Evolutionary conservation across 2,888 invertebrate species (phyloP), one percentile per base, ranked within the genome.

Genomic region (Himalopsyche japonica): DNA sequence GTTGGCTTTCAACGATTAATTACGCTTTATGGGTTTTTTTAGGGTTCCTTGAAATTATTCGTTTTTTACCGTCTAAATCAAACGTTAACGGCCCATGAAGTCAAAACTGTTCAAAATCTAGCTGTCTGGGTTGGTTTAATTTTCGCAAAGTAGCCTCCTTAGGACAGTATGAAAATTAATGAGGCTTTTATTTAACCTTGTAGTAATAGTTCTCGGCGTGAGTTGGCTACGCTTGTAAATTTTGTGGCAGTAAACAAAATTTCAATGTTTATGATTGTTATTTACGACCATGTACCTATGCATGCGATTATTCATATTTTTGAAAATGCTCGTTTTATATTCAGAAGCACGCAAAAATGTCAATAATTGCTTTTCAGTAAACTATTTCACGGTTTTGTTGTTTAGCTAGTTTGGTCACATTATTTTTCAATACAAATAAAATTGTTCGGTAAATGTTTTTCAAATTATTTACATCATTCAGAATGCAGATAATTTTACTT

Each of bases 191-290:
- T 70, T 70, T 70, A 70, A 30, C 70, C 70, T 70, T 70, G 70
- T 27, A 70, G 27, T 70, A 70, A 48, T 77, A 24, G 43, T 43
- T 79, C 37, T 76, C 57, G 80, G 76, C 49, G 49, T 76, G 64
- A 80, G 76, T 76, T n/a, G 64, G 34, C 48, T 49, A 49, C 37
- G 81, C 80, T 81, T 81, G 84, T 82, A 79, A 82, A 82, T 77
- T 82, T 82, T 49, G 79, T 81, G 81, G 84, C 84, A 76, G 76
- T 78, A 49, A 82, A 84, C 81, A 27, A 77, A 85, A 81, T 81
- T 83, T 80, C 85, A 57, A 83, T 81, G 85, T 85, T 85, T 85
- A 85, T 85, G 77, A 82, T 81, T 76, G 85, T 85, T 57, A 85
- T 85, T 85, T 85, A 85, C 48, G 85, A 81, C 80, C 78, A 27